These are phyloP conservation scores for Tinamus major DNA, from an alignment of 2,797 vertebrate species.

Conservation along the genomic window DNA sequence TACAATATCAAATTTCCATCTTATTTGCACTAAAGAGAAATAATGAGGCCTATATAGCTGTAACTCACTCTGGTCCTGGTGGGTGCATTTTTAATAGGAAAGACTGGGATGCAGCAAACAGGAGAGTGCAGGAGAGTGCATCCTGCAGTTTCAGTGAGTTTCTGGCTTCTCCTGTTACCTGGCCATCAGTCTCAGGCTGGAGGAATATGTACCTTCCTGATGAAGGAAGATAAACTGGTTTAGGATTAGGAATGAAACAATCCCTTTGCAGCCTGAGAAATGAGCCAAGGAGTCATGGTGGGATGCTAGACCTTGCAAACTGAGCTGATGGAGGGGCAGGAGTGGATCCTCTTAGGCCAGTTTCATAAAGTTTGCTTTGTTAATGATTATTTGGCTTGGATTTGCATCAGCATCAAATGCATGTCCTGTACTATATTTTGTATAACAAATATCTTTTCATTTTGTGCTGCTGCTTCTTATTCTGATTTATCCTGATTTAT, in stretches of 20 bases:
- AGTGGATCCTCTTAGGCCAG: background rate
- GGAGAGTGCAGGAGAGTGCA: background rate
- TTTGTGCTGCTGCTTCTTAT: background rate
- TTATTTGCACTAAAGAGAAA: background rate
- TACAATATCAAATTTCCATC: background rate
- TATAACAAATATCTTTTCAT: background rate
- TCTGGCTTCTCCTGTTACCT: background rate
- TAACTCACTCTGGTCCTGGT: background rate
- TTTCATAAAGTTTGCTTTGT: background rate
- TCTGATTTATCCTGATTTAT: background rate
- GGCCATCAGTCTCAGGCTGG: background rate
- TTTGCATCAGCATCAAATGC: background rate
- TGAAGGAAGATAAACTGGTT: background rate
- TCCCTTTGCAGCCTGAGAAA: background rate
- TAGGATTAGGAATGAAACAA: background rate
- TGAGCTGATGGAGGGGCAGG: background rate
- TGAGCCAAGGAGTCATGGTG: background rate
- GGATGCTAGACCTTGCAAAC: background rate
- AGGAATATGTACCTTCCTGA: background rate
- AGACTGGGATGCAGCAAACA: background rate
- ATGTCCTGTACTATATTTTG: background rate
- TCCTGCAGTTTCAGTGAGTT: background rate
- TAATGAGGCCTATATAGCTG: background rate
- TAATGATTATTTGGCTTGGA: background rate
- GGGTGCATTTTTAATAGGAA: background rate